Percentiles rank a stretch among this genome's conserved stretches.
Evolutionary conservation across 1,140 invertebrate genomes (phyloP).

Genomic region (Anastatus disparis): DNA sequence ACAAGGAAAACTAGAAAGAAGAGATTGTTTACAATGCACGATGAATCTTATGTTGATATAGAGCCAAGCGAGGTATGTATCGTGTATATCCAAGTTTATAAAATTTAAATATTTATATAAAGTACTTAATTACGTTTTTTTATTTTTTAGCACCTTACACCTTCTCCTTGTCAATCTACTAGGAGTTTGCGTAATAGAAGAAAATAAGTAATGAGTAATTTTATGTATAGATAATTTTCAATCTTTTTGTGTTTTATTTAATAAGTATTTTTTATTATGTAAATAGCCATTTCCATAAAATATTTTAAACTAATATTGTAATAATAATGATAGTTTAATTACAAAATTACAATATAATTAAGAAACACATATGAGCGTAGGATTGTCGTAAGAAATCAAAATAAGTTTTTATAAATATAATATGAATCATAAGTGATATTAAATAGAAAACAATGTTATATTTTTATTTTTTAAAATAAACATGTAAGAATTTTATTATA

Average conservation of each 20-base stretch:
- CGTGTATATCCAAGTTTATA: no score
- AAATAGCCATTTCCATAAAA: constrained; percentile 12
- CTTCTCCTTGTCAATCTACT: constrained; percentile 1
- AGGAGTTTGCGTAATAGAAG: constrained; percentile 50
- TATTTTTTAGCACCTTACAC: constrained; percentile 5
- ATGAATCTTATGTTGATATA: constrained; percentile 50
- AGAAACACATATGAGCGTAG: no score
- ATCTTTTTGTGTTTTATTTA: background rate
- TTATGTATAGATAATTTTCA: constrained; percentile 5
- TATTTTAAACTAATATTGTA: background rate
- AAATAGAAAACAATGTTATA: no score
- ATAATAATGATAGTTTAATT: constrained; percentile 17
- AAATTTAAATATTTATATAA: no score
- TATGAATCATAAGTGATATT: no score
- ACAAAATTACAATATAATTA: constrained; percentile 1
- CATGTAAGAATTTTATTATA: no score
- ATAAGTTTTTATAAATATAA: no score
- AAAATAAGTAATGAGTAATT: constrained; percentile 41
- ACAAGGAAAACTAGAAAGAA: constrained; percentile 47
- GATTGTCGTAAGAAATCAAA: no score
- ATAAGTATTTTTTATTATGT: constrained; percentile 14
- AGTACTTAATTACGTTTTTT: background rate
- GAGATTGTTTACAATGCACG: constrained; percentile 45
- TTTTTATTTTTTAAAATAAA: no score
- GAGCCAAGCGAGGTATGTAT: constrained; percentile 44